Conservation (phyloP, 2,113 vertebrate species). For the Cavia aperea region DNA sequence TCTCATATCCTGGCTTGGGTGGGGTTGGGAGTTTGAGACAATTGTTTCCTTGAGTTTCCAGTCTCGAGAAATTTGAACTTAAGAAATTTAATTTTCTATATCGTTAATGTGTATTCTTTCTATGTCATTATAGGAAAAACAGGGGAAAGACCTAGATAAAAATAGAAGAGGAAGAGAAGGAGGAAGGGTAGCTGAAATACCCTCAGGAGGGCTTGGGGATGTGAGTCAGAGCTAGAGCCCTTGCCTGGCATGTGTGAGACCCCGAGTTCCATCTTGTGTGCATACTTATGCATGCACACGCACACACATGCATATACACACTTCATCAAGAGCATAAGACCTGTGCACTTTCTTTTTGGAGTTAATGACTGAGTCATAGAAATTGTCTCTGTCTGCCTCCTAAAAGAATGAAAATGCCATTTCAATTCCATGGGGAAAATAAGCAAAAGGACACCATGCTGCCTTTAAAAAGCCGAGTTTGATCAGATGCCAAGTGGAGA, state of each 20-base stretch:
- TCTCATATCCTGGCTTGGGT: not conserved
- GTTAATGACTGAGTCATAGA: slow-evolving; percentile 16
- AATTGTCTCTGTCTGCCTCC: slow-evolving; percentile 24
- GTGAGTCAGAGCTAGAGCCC: not conserved
- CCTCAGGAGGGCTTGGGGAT: not conserved
- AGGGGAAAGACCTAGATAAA: slow-evolving; percentile 14
- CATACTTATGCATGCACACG: not conserved
- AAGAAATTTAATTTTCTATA: not conserved
- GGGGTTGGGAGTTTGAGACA: not conserved
- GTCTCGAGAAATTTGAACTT: slow-evolving; percentile 21
- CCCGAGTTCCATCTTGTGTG: not conserved
- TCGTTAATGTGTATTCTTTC: not conserved
- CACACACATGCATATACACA: not conserved
- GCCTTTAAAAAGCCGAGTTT: slow-evolving; percentile 59
- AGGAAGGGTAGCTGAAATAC: not conserved
- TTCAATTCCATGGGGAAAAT: slow-evolving; percentile 27
- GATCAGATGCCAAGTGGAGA: slow-evolving; percentile 62
- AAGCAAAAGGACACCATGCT: slow-evolving; percentile 24
- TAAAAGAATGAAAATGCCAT: slow-evolving; percentile 39
- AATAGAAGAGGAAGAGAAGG: not conserved
- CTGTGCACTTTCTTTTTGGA: not conserved
- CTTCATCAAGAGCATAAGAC: not conserved
- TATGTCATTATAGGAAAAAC: not conserved
- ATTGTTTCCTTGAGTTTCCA: not conserved
- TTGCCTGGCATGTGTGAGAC: not conserved